Conservation (phyloP, 2,113 vertebrate genomes). For the Polypterus bichir region DNA sequence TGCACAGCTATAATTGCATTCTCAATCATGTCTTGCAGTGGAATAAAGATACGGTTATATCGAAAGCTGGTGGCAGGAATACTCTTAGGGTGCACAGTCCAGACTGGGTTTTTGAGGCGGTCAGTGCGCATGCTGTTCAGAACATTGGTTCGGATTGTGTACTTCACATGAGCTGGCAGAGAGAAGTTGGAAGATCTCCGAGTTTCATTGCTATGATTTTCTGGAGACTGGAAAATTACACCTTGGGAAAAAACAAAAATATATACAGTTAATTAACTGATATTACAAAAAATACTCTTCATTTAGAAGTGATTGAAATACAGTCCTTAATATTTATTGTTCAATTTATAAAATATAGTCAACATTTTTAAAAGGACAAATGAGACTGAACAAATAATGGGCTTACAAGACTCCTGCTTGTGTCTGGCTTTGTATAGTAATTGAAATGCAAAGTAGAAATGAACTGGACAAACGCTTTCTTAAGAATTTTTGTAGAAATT, state of each 20-base stretch:
- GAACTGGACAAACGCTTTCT: too few relatives aligned
- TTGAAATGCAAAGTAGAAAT: too few relatives aligned
- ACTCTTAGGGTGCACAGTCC: slow-evolving; percentile 49
- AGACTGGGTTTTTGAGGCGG: slow-evolving; percentile 34
- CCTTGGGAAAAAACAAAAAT: slow-evolving; percentile 24
- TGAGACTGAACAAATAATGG: too few relatives aligned
- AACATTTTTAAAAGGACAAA: too few relatives aligned
- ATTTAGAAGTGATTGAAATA: not conserved
- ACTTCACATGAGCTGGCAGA: slow-evolving; percentile 32
- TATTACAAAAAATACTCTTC: not conserved
- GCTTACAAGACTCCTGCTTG: too few relatives aligned
- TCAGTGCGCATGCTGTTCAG: slow-evolving; percentile 49
- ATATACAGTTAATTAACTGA: not conserved
- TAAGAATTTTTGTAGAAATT: too few relatives aligned
- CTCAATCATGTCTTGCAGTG: slow-evolving; percentile 57
- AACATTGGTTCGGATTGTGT: slow-evolving; percentile 42
- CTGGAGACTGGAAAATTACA: slow-evolving; percentile 33
- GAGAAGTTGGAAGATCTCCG: not conserved
- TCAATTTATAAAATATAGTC: too few relatives aligned
- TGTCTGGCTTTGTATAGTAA: too few relatives aligned
- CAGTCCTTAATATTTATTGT: not conserved
- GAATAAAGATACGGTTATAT: slow-evolving; percentile 51
- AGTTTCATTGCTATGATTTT: not conserved
- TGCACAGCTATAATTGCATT: slow-evolving; percentile 41
- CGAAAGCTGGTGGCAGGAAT: slow-evolving; percentile 43